Evolutionary conservation across 2,797 vertebrate genomes (phyloP), one percentile per base, ranked within the genome.

Genomic region (Coregonus sp.): DNA sequence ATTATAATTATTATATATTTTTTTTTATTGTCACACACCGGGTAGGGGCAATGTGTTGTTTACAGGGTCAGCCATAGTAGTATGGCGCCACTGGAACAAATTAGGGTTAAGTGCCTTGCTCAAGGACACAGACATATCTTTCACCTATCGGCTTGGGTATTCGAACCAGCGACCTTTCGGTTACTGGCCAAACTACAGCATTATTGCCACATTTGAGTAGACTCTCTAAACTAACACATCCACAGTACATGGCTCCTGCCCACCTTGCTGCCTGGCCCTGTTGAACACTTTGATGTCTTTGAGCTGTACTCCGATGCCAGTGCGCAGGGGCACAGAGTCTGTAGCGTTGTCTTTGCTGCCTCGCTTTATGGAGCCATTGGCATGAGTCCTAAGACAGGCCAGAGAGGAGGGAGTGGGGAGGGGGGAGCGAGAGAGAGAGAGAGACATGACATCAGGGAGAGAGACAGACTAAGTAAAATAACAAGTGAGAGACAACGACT

Each of bases 211-310:
- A 63, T 35, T 25, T 16, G 29, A 16, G 11, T 5, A 67, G 37
- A 16, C 5, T 33, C 11, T 6, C 2, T 40, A 33, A 40, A 69
- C 16, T 40, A 40, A 40, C 37, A 40, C 1, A 4, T 37, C 29
- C 54, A 59, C 54, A 59, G 18, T 40, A 40, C 37, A 40, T 7
- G 37, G 37, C 37, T 40, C 16, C 47, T 20, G 18, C 87, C 0
- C 40, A 95, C 96, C 96, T 88, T 95, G 95, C 84, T 97, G 96
- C 50, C 96, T 86, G 63, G 94, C 94, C 74, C 92, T 87, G 91
- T 96, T 97, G 88, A 96, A 97, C 80, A 96, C 96, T 86, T 97
- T 97, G 86, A 97, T 96, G 87, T 97, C 96, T 87, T 97, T 97
- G 54, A 97, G 95, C 84, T 96, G 96, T 47, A 96, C 96, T 0